Percentiles rank a stretch among this genome's conserved stretches.
Conservation (phyloP, 2,113 vertebrate genomes). For the Bubo blakistoni region DNA sequence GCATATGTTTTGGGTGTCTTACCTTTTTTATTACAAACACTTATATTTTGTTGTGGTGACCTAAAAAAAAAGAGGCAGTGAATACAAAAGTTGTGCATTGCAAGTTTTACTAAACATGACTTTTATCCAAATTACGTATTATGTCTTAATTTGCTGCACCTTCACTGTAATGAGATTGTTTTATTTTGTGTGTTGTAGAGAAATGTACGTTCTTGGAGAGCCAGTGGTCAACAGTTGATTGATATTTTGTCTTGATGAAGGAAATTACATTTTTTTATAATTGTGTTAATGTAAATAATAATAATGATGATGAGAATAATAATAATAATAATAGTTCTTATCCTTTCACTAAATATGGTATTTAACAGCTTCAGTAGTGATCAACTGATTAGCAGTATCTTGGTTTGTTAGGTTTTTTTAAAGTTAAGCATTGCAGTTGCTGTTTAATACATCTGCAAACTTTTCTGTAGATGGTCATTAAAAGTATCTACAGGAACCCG, state of each 20-base stretch:
- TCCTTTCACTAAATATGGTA: not conserved
- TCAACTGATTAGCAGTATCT: not conserved
- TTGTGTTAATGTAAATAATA: not conserved
- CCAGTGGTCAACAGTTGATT: not conserved
- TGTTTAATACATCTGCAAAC: slow-evolving; percentile 59
- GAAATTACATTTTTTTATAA: not conserved
- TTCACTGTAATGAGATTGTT: not conserved
- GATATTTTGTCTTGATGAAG: not conserved
- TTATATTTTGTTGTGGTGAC: not conserved
- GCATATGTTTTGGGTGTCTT: not conserved
- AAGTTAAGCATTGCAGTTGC: slow-evolving; percentile 48
- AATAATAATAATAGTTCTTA: not conserved
- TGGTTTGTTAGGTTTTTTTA: not conserved
- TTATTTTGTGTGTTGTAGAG: not conserved
- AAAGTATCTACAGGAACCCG: slow-evolving; percentile 60
- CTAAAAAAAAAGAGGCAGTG: not conserved
- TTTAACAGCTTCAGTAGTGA: not conserved
- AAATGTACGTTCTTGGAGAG: not conserved
- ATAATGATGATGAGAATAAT: no score
- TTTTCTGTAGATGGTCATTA: slow-evolving; percentile 60
- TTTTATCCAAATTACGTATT: not conserved
- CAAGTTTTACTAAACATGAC: not conserved
- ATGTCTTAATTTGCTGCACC: not conserved
- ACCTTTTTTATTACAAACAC: not conserved
- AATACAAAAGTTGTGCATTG: not conserved